Evolutionary conservation across 1,140 invertebrate genomes (phyloP).

Genomic region (Magallana ariakensis): DNA sequence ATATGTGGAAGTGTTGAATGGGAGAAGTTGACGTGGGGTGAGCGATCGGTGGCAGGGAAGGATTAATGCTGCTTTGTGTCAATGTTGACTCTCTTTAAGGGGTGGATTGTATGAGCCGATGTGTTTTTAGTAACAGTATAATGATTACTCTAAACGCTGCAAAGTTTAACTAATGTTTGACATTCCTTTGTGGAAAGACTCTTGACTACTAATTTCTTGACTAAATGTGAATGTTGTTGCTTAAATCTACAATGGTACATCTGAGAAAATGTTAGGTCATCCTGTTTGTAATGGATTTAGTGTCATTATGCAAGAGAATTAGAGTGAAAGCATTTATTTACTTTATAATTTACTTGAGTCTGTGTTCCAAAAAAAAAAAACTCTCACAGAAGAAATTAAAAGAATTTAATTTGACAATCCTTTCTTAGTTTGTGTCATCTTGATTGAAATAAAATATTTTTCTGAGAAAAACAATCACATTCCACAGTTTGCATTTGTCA

Average conservation of each 20-base stretch:
- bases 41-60: conserved; percentile 4
- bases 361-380: too few species aligned
- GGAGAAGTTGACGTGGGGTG: not conserved
- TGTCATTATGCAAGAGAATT: not conserved
- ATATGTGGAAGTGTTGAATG: not conserved
- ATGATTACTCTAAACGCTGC: not conserved
- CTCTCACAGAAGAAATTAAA: too few species aligned
- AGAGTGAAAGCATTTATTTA: not conserved
- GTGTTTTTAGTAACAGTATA: not conserved
- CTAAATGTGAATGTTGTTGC: not conserved
- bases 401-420: too few species aligned
- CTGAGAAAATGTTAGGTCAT: not conserved
- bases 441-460: too few species aligned
- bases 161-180: conserved; percentile 7
- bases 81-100: conserved; percentile 8
- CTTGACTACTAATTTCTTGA: conserved; percentile 26
- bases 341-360: too few species aligned
- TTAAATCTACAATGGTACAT: not conserved
- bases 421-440: too few species aligned
- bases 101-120: not conserved
- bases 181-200: not conserved
- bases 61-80: not conserved
- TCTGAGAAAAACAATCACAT: too few species aligned
- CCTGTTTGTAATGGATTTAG: not conserved
- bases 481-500: too few species aligned